Evolutionary conservation across 2,888 invertebrate genomes (phyloP), one percentile per base, ranked within the genome.

Genomic region (Tanytarsus gracilentus): DNA sequence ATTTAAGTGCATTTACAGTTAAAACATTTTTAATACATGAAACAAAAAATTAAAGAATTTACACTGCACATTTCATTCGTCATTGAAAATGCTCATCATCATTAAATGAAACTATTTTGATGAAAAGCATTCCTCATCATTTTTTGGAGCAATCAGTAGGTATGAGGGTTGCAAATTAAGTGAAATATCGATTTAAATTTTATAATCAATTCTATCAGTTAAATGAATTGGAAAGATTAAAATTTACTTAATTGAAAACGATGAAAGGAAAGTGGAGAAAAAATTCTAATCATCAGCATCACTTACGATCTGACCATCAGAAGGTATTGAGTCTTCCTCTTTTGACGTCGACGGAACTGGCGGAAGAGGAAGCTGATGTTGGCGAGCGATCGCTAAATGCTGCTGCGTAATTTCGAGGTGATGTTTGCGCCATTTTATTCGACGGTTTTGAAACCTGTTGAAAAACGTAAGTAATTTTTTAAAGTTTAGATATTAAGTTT

Each of bases 341-440:
- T 44, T 50, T 11, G 48, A 21, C 25, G 60, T 29, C 14, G 26
- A 23, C 25, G 49, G 18, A 16, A 50, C 29, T 26, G 48, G 11
- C 8, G 48, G 29, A 29, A 58, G 23, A 9, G 71, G 70, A 62
- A 71, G 53, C 63, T 74, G 74, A 2, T 69, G 70, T 63, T 74
- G 74, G 2, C 74, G 67, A 30, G 74, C 68, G 1, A 81, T 74
- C 0, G 80, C 90, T 62, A 93, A 76, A 21, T 90, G 78, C 68
- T 91, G 91, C 70, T 93, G 92, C 36, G 94, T 93, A 67, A 93
- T 82, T 70, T 95, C 95, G 66, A 94, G 76, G 67, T 94, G 93
- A 68, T 94, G 91, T 69, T 97, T 97, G 53, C 96, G 79, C 95
- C 95, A 96, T 77, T 93, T 93, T 14, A 60, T 33, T 52, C 44